These are phyloP conservation scores for Rhodeus uyekii DNA, from an alignment of 2,797 vertebrate genomes.

Conservation along the genomic window DNA sequence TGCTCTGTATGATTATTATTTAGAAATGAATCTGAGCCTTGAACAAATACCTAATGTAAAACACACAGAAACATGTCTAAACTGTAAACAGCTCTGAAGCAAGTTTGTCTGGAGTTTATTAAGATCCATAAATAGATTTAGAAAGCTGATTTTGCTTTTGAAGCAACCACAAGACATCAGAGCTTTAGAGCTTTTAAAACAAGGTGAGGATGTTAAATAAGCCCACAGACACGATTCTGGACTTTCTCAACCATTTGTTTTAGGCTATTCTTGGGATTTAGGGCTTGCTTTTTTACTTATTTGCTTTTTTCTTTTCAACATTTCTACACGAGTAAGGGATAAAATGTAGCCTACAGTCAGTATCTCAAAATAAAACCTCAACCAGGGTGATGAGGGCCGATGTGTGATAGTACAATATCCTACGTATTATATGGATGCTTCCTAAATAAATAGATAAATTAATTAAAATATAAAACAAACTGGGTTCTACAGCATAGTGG, in stretches of 20 bases:
- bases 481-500: neutral
- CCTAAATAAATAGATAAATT: neutral
- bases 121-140: slow-evolving; percentile 67
- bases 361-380: neutral
- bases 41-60: slow-evolving; percentile 71
- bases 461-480: neutral
- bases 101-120: slow-evolving; percentile 64
- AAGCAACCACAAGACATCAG: slow-evolving; percentile 58
- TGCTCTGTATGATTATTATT: neutral
- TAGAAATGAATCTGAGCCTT: slow-evolving; percentile 44
- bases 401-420: neutral
- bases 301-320: slow-evolving; percentile 22
- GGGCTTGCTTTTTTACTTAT: slow-evolving; percentile 33
- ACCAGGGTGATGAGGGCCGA: neutral
- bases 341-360: neutral
- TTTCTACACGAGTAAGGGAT: neutral
- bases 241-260: slow-evolving; percentile 23
- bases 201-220: slow-evolving; percentile 33
- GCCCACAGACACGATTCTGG: neutral
- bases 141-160: slow-evolving; percentile 59
- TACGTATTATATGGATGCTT: neutral
- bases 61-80: slow-evolving; percentile 45
- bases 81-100: slow-evolving; percentile 40
- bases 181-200: slow-evolving; percentile 59
- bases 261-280: slow-evolving; percentile 36